Evolutionary conservation across 2,888 invertebrate species (phyloP).

Genomic region (Patella ulyssiponensis): DNA sequence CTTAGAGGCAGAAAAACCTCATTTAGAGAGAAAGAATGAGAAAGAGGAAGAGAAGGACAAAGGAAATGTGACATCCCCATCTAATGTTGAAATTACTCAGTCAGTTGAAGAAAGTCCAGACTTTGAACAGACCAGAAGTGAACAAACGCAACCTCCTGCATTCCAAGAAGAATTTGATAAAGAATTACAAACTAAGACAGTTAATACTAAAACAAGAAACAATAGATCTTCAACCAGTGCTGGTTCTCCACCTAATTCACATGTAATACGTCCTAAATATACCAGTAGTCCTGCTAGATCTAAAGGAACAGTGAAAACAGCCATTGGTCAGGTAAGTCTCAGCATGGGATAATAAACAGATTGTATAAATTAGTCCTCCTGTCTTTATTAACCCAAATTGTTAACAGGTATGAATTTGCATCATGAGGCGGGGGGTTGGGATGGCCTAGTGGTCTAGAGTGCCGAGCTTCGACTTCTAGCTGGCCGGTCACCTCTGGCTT

Average conservation of each 20-base stretch:
- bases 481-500: too few relatives aligned
- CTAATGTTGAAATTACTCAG: not conserved
- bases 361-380: too few relatives aligned
- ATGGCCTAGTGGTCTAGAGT: too few relatives aligned
- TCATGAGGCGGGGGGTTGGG: too few relatives aligned
- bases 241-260: not conserved
- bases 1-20: slow-evolving; percentile 55
- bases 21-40: slow-evolving; percentile 36
- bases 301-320: slow-evolving; percentile 37
- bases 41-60: not conserved
- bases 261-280: slow-evolving; percentile 31
- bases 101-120: slow-evolving; percentile 9
- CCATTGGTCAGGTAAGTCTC: slow-evolving; percentile 56
- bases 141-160: not conserved
- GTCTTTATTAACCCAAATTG: too few relatives aligned
- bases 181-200: not conserved
- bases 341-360: not conserved
- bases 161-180: not conserved
- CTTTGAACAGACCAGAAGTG: not conserved
- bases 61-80: not conserved
- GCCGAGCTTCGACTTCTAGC: too few relatives aligned
- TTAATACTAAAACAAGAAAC: not conserved
- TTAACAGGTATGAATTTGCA: too few relatives aligned
- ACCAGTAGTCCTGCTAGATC: slow-evolving; percentile 44
- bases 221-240: not conserved